Evolutionary conservation across 2,888 invertebrate species (phyloP).

Genomic region (Panorpa germanica): DNA sequence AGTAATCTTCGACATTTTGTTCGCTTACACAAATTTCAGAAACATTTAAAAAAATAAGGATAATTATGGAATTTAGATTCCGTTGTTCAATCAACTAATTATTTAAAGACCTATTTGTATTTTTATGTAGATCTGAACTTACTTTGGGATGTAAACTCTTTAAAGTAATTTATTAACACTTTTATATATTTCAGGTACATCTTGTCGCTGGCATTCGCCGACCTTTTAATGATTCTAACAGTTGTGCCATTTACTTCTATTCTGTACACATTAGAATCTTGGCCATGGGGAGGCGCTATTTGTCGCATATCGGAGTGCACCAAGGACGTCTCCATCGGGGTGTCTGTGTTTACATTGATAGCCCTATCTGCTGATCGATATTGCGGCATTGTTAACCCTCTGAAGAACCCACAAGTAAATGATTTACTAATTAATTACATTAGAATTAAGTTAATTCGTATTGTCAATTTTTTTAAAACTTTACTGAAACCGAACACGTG

Average conservation of each 20-base stretch:
- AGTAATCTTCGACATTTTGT: no score
- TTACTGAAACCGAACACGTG: no score
- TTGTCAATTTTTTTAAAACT: no score
- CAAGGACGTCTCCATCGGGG: constrained; percentile 72
- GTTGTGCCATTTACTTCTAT: constrained; percentile 72
- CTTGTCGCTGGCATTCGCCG: constrained; percentile 64
- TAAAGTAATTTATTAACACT: neutral
- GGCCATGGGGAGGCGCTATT: constrained; percentile 62
- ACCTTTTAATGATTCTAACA: constrained; percentile 64
- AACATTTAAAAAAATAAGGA: no score
- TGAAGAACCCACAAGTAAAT: constrained; percentile 36
- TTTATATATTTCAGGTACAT: constrained; percentile 40
- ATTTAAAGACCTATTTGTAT: no score
- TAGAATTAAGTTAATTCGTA: no score
- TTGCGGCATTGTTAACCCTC: constrained; percentile 77
- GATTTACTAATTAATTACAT: neutral
- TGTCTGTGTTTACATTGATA: constrained; percentile 76
- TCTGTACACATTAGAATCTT: constrained; percentile 58
- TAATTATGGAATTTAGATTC: no score
- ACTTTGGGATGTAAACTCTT: no score
- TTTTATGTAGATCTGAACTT: no score
- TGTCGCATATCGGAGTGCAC: constrained; percentile 67
- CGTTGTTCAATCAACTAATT: no score
- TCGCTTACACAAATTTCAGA: no score
- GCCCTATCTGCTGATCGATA: constrained; percentile 73